These are phyloP conservation scores for Agrotis exclamationis DNA, from an alignment of 2,888 invertebrate species.

Conservation along the genomic window DNA sequence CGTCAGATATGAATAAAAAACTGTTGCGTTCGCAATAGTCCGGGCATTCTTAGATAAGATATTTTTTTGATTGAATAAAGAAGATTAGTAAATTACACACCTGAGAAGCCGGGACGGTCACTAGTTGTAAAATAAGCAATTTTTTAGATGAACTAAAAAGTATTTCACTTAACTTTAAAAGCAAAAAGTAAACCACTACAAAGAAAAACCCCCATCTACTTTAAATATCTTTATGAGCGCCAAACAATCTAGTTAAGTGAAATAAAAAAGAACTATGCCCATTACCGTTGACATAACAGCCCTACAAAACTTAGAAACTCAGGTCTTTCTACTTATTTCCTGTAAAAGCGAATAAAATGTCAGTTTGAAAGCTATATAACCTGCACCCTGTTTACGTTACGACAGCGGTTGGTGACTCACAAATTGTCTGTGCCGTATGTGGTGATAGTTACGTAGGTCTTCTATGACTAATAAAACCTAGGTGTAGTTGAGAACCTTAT, in stretches of 20 bases:
- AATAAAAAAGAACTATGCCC: conserved; percentile 39
- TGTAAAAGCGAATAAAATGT: conserved; percentile 64
- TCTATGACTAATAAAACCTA: background rate
- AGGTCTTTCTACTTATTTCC: conserved; percentile 58
- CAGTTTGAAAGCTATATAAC: conserved; percentile 64
- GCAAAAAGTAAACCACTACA: background rate
- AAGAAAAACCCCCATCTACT: conserved; percentile 13
- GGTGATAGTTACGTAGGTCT: background rate
- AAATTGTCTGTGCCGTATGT: conserved; percentile 29
- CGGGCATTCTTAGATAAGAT: too few species aligned
- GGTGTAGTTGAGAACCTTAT: background rate
- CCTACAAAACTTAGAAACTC: conserved; percentile 35
- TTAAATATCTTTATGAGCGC: conserved; percentile 28
- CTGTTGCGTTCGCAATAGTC: too few species aligned
- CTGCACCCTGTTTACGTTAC: conserved; percentile 71
- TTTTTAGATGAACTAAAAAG: background rate
- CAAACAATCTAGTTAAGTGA: conserved; percentile 43
- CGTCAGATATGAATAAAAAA: too few species aligned
- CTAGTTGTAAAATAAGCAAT: too few species aligned
- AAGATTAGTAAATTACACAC: too few species aligned
- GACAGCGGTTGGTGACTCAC: conserved; percentile 61
- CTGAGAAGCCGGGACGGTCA: too few species aligned
- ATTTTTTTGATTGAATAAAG: too few species aligned
- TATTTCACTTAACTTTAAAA: conserved; percentile 6
- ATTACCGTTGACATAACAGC: conserved; percentile 44